phyloP scores from a whole-genome alignment of 2,797 vertebrate species.

The Galago senegalensis region DNA sequence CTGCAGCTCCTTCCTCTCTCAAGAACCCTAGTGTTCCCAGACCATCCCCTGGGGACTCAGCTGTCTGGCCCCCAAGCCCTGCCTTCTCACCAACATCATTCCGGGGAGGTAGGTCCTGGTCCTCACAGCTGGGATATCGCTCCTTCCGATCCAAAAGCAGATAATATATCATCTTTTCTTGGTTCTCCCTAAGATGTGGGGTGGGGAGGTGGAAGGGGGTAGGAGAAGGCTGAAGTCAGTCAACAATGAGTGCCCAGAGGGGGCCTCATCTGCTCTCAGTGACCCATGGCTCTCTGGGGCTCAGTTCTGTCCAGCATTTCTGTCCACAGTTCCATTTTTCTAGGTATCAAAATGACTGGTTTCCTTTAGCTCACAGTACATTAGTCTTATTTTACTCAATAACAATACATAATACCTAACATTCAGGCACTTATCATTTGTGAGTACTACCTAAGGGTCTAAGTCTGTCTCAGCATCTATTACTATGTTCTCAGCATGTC shows the following conservation, averaged over 20 bases:
- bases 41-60: neutral
- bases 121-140: constrained; percentile 96
- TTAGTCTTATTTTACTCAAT: neutral
- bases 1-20: neutral
- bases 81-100: constrained; percentile 93
- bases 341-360: neutral
- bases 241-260: neutral
- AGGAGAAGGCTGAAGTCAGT: neutral
- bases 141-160: constrained; percentile 96
- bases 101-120: constrained; percentile 95
- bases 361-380: neutral
- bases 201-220: neutral
- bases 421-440: neutral
- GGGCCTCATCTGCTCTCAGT: neutral
- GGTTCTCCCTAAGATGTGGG: constrained; percentile 92
- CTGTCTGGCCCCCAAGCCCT: neutral
- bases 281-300: neutral
- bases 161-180: constrained; percentile 98
- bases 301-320: neutral
- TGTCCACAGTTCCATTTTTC: neutral
- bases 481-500: neutral
- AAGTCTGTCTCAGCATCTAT: neutral
- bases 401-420: neutral
- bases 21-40: neutral
- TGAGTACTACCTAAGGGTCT: neutral